Evolutionary conservation across 1,140 invertebrate species (phyloP).

Genomic region (Megalopta genalis): DNA sequence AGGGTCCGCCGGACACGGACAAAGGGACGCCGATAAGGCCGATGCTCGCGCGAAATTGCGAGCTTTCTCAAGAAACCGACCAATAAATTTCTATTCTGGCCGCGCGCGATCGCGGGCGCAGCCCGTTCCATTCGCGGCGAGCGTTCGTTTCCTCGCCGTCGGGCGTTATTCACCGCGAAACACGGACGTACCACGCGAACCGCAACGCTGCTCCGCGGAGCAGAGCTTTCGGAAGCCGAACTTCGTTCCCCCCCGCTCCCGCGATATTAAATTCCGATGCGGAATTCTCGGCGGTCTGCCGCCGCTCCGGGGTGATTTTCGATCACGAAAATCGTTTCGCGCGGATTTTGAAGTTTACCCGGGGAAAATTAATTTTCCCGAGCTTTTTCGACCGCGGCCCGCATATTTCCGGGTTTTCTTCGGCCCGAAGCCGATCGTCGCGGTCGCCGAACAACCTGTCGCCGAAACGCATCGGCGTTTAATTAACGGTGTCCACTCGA

Average conservation of each 20-base stretch:
- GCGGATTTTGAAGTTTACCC: no score
- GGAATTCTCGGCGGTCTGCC: not conserved
- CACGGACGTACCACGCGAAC: not conserved
- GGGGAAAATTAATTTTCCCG: not conserved
- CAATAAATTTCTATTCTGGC: constrained; percentile 44
- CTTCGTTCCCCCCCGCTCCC: not conserved
- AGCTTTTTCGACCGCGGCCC: not conserved
- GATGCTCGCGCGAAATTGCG: constrained; percentile 27
- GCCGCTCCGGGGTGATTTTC: not conserved
- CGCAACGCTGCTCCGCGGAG: not conserved
- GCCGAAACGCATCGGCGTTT: constrained; percentile 48
- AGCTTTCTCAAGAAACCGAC: constrained; percentile 21
- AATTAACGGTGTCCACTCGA: constrained; percentile 54
- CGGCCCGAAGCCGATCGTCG: not conserved
- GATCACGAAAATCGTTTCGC: not conserved
- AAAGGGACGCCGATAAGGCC: constrained; percentile 18
- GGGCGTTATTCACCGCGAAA: constrained; percentile 9
- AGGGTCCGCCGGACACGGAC: constrained; percentile 26
- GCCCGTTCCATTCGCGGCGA: not conserved
- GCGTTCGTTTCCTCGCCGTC: not conserved
- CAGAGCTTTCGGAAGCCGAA: not conserved
- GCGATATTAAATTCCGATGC: not conserved
- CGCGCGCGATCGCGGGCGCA: not conserved
- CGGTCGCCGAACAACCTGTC: not conserved
- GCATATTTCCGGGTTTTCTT: not conserved